Conservation (phyloP, 2,797 vertebrate species). For the Acropternis orthonyx region DNA sequence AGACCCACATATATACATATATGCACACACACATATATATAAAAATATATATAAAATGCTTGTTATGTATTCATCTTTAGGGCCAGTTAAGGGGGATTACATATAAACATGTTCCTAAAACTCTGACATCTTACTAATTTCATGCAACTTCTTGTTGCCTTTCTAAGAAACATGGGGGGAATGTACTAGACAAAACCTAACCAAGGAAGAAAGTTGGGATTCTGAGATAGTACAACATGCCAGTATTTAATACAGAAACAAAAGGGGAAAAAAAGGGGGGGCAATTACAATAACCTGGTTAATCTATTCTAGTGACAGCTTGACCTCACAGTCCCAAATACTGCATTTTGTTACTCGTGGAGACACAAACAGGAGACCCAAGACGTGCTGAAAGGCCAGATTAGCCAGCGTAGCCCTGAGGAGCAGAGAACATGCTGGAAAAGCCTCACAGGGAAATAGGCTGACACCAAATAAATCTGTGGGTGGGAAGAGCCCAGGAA, state of each 20-base stretch:
- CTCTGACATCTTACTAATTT: background rate
- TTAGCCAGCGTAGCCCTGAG: background rate
- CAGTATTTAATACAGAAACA: accelerated
- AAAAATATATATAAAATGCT: background rate
- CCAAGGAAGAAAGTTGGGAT: background rate
- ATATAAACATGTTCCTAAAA: background rate
- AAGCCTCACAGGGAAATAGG: background rate
- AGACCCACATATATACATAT: background rate
- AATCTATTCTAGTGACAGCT: background rate
- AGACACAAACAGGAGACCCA: background rate
- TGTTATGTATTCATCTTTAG: background rate
- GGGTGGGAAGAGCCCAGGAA: background rate
- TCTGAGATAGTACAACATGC: background rate
- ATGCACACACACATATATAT: background rate
- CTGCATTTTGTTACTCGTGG: background rate
- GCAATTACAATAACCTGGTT: background rate
- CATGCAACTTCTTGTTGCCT: background rate
- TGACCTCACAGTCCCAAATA: background rate
- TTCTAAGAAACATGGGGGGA: background rate
- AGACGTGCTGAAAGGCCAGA: background rate
- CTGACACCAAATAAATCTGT: background rate
- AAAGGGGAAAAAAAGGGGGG: accelerated
- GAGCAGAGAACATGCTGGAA: background rate
- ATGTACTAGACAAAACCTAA: background rate
- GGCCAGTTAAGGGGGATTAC: background rate